A percentile compares a stretch with the other conserved stretches of the same genome.
These are phyloP conservation scores for Magallana nippona DNA, from an alignment of 2,888 invertebrate genomes.

Conservation along the genomic window DNA sequence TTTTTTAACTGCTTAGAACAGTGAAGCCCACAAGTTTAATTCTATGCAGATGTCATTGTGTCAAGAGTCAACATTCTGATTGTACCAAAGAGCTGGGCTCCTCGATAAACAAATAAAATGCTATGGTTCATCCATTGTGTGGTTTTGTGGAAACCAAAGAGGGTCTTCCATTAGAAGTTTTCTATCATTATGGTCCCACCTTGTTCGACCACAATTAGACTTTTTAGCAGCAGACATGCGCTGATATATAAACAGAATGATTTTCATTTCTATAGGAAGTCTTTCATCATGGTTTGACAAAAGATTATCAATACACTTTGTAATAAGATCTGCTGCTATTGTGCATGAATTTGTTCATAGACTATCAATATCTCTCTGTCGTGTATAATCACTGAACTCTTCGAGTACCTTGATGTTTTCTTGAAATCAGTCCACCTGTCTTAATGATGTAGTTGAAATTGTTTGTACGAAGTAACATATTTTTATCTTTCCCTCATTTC, in stretches of 20 bases:
- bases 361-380: neutral
- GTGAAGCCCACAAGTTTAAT: too few relatives aligned
- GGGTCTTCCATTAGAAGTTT: neutral
- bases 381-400: neutral
- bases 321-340: slow-evolving; percentile 14
- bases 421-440: neutral
- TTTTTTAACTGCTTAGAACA: too few relatives aligned
- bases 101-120: slow-evolving; percentile 1
- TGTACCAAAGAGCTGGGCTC: neutral
- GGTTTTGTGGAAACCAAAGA: neutral
- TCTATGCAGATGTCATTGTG: neutral
- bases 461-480: neutral
- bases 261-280: neutral
- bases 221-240: slow-evolving; percentile 1
- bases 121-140: neutral
- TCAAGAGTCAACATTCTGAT: neutral
- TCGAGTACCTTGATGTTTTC: neutral
- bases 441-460: neutral
- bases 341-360: neutral
- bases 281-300: slow-evolving; percentile 14
- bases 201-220: neutral
- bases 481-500: neutral
- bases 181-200: neutral
- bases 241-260: slow-evolving; percentile 1
- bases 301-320: neutral